Evolutionary conservation across 1,140 invertebrate genomes (phyloP), one percentile per base, ranked within the genome.

Genomic region (Agraylea sexmaculata): DNA sequence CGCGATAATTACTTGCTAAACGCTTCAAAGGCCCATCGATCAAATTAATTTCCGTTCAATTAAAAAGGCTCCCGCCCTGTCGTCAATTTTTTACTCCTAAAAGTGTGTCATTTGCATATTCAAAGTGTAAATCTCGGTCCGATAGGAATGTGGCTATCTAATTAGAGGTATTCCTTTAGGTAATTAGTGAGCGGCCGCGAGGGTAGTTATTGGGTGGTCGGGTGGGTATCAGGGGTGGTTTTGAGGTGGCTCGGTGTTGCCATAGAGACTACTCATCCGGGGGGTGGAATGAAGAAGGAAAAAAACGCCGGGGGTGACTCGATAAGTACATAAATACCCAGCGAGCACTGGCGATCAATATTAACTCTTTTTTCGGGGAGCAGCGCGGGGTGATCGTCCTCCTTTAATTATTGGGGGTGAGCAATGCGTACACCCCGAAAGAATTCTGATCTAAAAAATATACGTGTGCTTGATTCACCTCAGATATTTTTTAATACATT

Each of bases 231-330:
- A 25, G 23, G 7, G n/a, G 23, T 12, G n/a, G 23, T 12, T 61
- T 63, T 59, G 62, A 60, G 59, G 53, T n/a, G n/a, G n/a, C n/a
- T n/a, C n/a, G n/a, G n/a, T 61, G 65, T 68, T 68, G 64, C 65
- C 63, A 68, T 68, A 68, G 65, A 66, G 65, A 68, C 64, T 67
- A 65, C 63, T 68, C 63, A 68, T 68, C 65, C 63, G 58, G 58
- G 54, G 47, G 46, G 54, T 52, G 57, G 59, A 41, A 39, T 60
- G 59, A 66, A 68, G 66, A 68, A 68, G 63, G 63, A 64, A 66
- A 66, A 66, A 66, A 68, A 62, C 60, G 59, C 61, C 58, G 64
- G 60, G 65, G 65, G 65, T 65, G 63, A 68, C 58, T 66, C 65
- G 64, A 46, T 50, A 47, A 46, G 48, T 46, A 47, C 48, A 44